A percentile compares a stretch with the other conserved stretches of the same genome.
phyloP scores from a whole-genome alignment of 2,113 vertebrate genomes.

The Saccopteryx bilineata region DNA sequence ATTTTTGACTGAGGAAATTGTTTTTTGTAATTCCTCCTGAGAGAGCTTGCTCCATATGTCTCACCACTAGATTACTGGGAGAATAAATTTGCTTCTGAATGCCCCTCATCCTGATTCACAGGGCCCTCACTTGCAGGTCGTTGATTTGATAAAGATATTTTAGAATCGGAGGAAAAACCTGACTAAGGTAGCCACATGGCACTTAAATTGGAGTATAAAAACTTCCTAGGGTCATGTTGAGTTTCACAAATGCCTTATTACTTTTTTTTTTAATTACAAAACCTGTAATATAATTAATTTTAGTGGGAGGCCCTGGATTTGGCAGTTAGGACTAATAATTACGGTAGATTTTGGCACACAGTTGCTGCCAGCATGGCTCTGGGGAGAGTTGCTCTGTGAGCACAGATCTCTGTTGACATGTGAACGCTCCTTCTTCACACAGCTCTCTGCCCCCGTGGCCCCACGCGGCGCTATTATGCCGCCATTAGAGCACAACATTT shows the following conservation, averaged over 20 bases:
- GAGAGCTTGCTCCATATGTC: constrained; percentile 3
- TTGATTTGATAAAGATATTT: constrained; percentile 37
- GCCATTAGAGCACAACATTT: constrained; percentile 26
- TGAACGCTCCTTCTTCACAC: constrained; percentile 39
- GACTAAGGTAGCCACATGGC: constrained; percentile 28
- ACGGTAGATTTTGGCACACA: constrained; percentile 67
- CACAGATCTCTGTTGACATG: constrained; percentile 70
- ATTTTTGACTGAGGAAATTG: constrained; percentile 52
- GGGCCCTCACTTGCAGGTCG: background rate
- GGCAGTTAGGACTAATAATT: constrained; percentile 72
- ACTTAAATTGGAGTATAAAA: constrained; percentile 60
- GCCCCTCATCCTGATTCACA: background rate
- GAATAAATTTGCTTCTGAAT: background rate
- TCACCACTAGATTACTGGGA: background rate
- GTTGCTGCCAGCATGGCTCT: constrained; percentile 65
- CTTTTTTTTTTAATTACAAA: constrained; percentile 59
- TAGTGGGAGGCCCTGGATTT: constrained; percentile 71
- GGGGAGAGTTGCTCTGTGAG: constrained; percentile 53
- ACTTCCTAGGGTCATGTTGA: constrained; percentile 67
- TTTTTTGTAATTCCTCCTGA: background rate
- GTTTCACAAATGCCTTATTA: constrained; percentile 73
- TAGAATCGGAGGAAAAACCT: background rate
- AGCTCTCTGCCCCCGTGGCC: constrained; percentile 48
- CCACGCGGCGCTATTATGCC: background rate
- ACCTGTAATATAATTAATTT: constrained; percentile 70